phyloP scores from a whole-genome alignment of 1,140 invertebrate species.

The Eulimnadia texana region DNA sequence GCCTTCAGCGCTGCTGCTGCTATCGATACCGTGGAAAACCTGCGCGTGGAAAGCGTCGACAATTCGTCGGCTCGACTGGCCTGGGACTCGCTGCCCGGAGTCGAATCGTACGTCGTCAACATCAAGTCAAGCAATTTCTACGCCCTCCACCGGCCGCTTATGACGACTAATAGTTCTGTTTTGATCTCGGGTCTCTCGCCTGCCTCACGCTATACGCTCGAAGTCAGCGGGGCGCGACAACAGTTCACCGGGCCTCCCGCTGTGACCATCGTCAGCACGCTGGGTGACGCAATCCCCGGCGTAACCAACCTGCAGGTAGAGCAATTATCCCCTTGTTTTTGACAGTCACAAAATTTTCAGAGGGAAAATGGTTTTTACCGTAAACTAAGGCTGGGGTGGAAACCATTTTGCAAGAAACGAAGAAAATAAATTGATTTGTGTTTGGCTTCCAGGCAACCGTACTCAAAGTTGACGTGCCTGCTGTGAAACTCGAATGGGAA shows the following conservation, averaged over 20 bases:
- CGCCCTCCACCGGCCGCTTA: background rate
- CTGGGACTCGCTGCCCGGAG: constrained; percentile 43
- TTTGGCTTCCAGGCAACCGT: constrained; percentile 20
- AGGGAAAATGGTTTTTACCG: no score
- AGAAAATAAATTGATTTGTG: constrained; percentile 25
- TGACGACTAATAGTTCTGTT: constrained; percentile 18
- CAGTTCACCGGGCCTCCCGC: constrained; percentile 39
- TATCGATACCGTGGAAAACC: constrained; percentile 41
- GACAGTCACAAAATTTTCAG: no score
- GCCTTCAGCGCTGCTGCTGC: constrained; percentile 43
- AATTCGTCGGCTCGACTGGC: constrained; percentile 37
- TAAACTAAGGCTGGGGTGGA: no score
- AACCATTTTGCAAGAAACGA: background rate
- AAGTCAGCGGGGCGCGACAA: constrained; percentile 35
- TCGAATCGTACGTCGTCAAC: constrained; percentile 44
- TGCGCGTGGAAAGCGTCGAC: constrained; percentile 33
- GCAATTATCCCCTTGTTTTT: background rate
- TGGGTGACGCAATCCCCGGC: constrained; percentile 3
- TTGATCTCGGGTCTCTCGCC: constrained; percentile 41
- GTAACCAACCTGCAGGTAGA: constrained; percentile 24
- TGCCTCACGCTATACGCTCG: constrained; percentile 40
- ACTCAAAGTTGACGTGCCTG: constrained; percentile 39
- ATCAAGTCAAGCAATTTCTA: constrained; percentile 23
- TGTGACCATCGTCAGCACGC: constrained; percentile 34
- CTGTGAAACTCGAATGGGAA: constrained; percentile 48